Percentiles rank a stretch among this genome's conserved stretches.
phyloP scores from a whole-genome alignment of 2,797 vertebrate species.

The Sebastes vulpes region DNA sequence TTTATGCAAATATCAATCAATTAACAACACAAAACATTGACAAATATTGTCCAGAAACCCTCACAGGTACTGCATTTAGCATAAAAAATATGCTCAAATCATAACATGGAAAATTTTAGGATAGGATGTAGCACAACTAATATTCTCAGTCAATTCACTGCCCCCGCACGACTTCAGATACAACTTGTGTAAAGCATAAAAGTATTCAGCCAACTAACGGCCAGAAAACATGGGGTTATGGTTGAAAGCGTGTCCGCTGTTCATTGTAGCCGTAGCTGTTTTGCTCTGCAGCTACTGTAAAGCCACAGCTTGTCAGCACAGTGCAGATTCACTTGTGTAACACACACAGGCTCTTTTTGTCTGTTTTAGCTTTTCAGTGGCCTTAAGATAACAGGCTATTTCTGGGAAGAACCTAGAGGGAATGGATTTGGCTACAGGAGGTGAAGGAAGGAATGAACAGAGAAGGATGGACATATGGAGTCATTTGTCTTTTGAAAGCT shows the following conservation, averaged over 20 bases:
- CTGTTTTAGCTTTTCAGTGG: conserved; percentile 15
- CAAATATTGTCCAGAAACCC: too few relatives aligned
- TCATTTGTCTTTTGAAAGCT: conserved; percentile 40
- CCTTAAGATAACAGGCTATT: conserved; percentile 18
- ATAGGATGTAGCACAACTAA: background rate
- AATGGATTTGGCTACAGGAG: conserved; percentile 45
- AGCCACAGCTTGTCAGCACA: conserved; percentile 14
- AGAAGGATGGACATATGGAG: background rate
- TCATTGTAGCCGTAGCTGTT: background rate
- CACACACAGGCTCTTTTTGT: conserved; percentile 11
- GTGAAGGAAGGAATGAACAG: background rate
- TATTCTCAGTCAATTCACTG: background rate
- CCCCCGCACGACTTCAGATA: background rate
- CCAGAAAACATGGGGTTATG: background rate
- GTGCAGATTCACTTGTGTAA: background rate
- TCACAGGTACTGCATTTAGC: too few relatives aligned
- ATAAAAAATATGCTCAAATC: too few relatives aligned
- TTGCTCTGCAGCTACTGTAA: background rate
- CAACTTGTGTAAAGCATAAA: background rate
- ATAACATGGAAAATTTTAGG: background rate
- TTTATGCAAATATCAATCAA: too few relatives aligned
- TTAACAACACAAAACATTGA: too few relatives aligned
- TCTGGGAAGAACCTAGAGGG: background rate
- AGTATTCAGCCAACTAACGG: background rate
- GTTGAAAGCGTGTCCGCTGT: background rate